Conservation (phyloP, 2,888 invertebrate species). For the Conus canariensis region DNA sequence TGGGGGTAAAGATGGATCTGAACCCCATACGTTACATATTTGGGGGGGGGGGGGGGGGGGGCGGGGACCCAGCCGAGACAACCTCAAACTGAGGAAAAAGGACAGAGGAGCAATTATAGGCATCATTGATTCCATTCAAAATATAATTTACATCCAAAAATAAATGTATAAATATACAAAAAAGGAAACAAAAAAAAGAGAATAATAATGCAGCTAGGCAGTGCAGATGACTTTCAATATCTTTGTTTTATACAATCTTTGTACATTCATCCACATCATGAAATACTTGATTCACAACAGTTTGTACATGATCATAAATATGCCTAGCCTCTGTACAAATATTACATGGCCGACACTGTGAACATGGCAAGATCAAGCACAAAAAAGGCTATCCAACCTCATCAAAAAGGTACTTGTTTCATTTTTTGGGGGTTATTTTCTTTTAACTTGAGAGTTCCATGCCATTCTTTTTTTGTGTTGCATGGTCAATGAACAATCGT, state of each 20-base stretch:
- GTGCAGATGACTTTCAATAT: neutral
- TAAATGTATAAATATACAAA: neutral
- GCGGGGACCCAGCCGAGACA: neutral
- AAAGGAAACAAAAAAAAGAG: neutral
- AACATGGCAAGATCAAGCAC: conserved; percentile 6
- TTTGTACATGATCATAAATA: neutral
- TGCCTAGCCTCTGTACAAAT: neutral
- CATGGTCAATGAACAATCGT: neutral
- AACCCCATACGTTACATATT: no score
- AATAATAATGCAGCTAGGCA: neutral
- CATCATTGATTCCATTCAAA: neutral
- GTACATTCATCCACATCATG: neutral
- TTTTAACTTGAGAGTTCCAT: neutral
- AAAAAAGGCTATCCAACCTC: neutral
- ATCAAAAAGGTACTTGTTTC: neutral
- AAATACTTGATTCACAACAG: neutral
- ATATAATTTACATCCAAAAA: neutral
- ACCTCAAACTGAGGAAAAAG: no score
- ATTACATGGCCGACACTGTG: neutral
- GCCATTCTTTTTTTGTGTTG: neutral
- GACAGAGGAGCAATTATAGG: neutral
- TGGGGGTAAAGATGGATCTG: neutral
- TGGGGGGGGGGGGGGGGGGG: neutral
- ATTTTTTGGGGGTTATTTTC: no score
- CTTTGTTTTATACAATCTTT: neutral